A percentile compares a stretch with the other conserved stretches of the same genome.
Conservation (phyloP, 2,113 vertebrate genomes). For the Crotalus helleri region DNA sequence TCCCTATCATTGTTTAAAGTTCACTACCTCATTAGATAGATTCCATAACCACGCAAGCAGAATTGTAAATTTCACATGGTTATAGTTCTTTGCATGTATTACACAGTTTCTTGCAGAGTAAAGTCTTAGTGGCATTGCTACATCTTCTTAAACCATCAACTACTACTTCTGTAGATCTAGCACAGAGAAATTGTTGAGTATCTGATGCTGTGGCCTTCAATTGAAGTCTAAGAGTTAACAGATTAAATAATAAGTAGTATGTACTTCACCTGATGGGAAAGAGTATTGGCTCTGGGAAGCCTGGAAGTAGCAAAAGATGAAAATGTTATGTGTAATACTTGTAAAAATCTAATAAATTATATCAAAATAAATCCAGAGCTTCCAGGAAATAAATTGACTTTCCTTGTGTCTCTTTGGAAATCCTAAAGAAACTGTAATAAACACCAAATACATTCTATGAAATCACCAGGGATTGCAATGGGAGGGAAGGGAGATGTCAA, state of each 20-base stretch:
- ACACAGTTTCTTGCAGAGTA: not conserved
- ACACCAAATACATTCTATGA: not conserved
- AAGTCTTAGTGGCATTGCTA: not conserved
- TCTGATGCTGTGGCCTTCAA: not conserved
- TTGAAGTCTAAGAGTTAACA: not conserved
- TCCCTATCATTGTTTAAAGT: not conserved
- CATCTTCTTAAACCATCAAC: not conserved
- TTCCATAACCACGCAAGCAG: not conserved
- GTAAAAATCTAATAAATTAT: not conserved
- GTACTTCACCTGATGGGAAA: not conserved
- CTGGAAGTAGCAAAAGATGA: conserved; percentile 8
- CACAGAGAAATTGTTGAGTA: not conserved
- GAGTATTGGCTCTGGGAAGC: not conserved
- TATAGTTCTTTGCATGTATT: not conserved
- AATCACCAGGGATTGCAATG: not conserved
- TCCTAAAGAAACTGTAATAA: not conserved
- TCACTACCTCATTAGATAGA: not conserved
- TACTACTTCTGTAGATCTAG: not conserved
- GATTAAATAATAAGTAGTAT: not conserved
- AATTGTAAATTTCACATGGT: not conserved
- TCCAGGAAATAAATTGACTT: not conserved
- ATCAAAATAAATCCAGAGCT: not conserved
- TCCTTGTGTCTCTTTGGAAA: not conserved
- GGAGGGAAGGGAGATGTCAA: not conserved
- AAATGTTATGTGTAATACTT: not conserved